Conservation (phyloP, 2,113 vertebrate species). For the Microtus pennsylvanicus region DNA sequence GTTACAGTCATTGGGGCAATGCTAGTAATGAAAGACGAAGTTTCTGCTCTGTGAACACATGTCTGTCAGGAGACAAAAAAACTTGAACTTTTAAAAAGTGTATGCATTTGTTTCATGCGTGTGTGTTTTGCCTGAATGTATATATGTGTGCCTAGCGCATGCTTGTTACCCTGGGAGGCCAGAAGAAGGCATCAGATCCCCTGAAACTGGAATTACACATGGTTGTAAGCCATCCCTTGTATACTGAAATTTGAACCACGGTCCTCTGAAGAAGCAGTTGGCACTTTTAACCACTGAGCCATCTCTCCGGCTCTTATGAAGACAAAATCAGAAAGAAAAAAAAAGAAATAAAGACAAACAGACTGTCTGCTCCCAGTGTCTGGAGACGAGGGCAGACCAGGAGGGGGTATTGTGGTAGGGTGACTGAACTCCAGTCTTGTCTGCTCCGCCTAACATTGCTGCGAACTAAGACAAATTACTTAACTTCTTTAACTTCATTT, state of each 20-base stretch:
- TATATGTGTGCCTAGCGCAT: not conserved
- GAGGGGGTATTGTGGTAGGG: not conserved
- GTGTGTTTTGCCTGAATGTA: not conserved
- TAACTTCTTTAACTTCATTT: constrained; percentile 48
- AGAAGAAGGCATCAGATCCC: not conserved
- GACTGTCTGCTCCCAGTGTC: not conserved
- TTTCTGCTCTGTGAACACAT: not conserved
- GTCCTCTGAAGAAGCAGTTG: not conserved
- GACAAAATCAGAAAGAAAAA: not conserved
- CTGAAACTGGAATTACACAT: not conserved
- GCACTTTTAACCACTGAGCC: not conserved
- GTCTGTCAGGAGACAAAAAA: not conserved
- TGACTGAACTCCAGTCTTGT: not conserved
- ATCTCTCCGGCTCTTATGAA: not conserved
- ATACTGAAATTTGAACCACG: not conserved
- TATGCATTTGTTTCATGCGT: not conserved
- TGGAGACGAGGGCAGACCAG: not conserved
- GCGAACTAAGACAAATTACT: constrained; percentile 7
- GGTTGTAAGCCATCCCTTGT: not conserved
- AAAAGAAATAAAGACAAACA: not conserved
- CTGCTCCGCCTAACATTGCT: not conserved
- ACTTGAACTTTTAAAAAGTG: not conserved
- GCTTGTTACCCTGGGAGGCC: not conserved
- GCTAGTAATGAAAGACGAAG: not conserved
- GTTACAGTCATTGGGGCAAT: not conserved